phyloP scores from a whole-genome alignment of 2,888 invertebrate genomes.

The Hecatera dysodea region DNA sequence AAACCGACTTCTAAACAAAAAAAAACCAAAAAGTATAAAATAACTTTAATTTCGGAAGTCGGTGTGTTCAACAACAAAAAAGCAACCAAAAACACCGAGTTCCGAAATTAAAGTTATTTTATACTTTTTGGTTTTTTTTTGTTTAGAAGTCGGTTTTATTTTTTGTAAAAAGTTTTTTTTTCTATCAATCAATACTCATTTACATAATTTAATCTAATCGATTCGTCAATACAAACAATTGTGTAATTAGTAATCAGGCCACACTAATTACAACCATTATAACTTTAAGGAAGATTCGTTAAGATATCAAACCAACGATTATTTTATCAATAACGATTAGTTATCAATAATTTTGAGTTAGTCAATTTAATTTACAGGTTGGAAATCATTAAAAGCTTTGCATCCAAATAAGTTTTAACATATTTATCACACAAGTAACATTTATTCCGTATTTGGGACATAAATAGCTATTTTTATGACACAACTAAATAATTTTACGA shows the following conservation, averaged over 20 bases:
- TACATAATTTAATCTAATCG: slow-evolving; percentile 27
- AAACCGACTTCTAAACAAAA: no score
- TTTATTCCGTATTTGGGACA: slow-evolving; percentile 17
- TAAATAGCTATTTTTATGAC: slow-evolving; percentile 30
- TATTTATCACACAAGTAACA: neutral
- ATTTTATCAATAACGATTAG: no score
- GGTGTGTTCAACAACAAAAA: no score
- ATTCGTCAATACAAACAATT: slow-evolving; percentile 5
- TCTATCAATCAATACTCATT: slow-evolving; percentile 39
- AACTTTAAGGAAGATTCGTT: neutral
- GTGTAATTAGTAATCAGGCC: neutral
- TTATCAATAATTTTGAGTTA: neutral
- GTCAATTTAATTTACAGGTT: slow-evolving; percentile 3
- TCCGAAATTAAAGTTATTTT: no score
- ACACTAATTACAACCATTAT: neutral
- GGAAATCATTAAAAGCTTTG: neutral
- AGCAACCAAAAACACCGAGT: no score
- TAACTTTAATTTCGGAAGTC: no score
- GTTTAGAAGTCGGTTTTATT: no score
- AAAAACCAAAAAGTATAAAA: no score
- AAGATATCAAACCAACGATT: neutral
- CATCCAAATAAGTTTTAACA: neutral
- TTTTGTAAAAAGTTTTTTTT: no score
- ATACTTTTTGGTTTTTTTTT: no score
- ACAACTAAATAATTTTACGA: slow-evolving; percentile 29